A percentile compares a stretch with the other conserved stretches of the same genome.
phyloP scores from a whole-genome alignment of 92 coral and sea anemone species.

The Paragorgia papillata region DNA sequence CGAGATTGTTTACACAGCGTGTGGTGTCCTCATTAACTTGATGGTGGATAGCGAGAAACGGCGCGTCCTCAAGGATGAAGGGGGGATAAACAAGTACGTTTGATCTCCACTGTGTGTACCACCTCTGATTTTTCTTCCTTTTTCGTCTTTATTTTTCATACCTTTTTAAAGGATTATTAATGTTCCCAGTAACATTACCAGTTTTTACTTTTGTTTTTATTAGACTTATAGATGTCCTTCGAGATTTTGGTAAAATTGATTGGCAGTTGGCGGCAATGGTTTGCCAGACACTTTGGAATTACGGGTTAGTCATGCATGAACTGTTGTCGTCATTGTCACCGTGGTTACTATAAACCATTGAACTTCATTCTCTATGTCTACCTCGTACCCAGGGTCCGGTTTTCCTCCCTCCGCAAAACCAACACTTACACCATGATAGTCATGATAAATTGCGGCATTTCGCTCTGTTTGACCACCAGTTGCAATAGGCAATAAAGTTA shows the following conservation, averaged over 20 bases:
- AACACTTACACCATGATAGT: too few species aligned
- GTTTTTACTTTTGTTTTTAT: constrained; percentile 7
- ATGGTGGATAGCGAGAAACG: constrained; percentile 85
- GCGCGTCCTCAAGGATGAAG: constrained; percentile 81
- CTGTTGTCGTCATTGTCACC: background rate
- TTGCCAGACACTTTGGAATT: constrained; percentile 98
- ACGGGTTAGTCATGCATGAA: constrained; percentile 61
- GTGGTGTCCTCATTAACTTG: constrained; percentile 94
- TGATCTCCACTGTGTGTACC: background rate
- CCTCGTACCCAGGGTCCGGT: background rate
- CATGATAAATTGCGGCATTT: too few species aligned
- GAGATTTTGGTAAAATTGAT: constrained; percentile 97
- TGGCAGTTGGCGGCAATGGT: constrained; percentile 99
- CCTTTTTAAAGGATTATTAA: too few species aligned
- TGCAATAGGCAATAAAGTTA: too few species aligned
- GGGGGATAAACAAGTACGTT: constrained; percentile 89
- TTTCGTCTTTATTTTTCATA: too few species aligned
- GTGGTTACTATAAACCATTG: too few species aligned
- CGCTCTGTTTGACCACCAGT: too few species aligned
- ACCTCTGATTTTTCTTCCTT: too few species aligned
- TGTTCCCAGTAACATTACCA: too few species aligned
- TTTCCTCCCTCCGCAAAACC: too few species aligned
- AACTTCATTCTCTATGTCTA: too few species aligned
- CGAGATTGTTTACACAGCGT: constrained; percentile 91
- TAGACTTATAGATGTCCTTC: constrained; percentile 91